phyloP scores from a whole-genome alignment of 2,888 invertebrate genomes.

The Uloborus plumipes region DNA sequence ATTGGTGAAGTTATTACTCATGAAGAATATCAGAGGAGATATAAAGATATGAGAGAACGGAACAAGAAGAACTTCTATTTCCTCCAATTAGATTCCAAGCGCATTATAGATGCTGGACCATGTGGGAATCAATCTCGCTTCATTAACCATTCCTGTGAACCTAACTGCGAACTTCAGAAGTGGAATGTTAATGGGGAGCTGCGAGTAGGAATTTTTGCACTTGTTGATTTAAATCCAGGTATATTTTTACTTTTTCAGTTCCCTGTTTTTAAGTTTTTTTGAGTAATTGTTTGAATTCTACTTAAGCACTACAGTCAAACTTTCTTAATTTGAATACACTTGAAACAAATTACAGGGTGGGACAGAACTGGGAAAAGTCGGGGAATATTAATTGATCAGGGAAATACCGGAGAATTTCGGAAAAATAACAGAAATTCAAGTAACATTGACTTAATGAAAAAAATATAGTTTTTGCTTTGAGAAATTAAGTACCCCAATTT shows the following conservation, averaged over 20 bases:
- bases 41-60: conserved; percentile 83
- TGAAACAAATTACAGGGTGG: too few species aligned
- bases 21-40: conserved; percentile 85
- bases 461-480: too few species aligned
- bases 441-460: too few species aligned
- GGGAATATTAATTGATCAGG: too few species aligned
- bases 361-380: too few species aligned
- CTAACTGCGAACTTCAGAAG: conserved; percentile 95
- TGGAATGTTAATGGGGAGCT: conserved; percentile 95
- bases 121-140: conserved; percentile 87
- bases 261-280: too few species aligned
- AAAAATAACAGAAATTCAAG: too few species aligned
- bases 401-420: too few species aligned
- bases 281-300: too few species aligned
- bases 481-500: too few species aligned
- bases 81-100: conserved; percentile 88
- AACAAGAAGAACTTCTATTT: conserved; percentile 95
- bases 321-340: too few species aligned
- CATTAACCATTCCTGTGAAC: conserved; percentile 96
- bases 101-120: conserved; percentile 94
- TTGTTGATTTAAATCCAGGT: conserved; percentile 80
- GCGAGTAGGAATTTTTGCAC: conserved; percentile 90
- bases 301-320: too few species aligned
- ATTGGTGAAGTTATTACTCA: conserved; percentile 95
- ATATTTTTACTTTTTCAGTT: neutral